Percentiles rank a stretch among this genome's conserved stretches.
Conservation (phyloP, 2,113 vertebrate species). For the Zootoca vivipara region DNA sequence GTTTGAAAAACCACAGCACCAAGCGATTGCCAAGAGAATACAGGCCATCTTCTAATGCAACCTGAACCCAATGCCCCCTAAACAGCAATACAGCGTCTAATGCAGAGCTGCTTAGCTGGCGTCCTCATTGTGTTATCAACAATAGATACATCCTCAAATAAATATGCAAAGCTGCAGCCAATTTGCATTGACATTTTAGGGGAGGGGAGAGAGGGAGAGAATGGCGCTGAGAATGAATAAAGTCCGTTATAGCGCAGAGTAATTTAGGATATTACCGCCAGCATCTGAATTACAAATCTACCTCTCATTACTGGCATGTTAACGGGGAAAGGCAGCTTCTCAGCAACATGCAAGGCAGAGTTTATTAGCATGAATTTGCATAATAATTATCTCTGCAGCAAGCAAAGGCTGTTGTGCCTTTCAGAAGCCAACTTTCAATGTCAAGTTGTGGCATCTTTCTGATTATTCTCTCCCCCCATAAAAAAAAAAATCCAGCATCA, state of each 20-base stretch:
- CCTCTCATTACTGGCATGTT: conserved; percentile 83
- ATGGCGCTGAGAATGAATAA: conserved; percentile 47
- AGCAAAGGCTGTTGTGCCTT: conserved; percentile 75
- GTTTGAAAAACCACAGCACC: accelerated
- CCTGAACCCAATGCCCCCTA: background rate
- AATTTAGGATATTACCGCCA: conserved; percentile 81
- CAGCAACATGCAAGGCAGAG: conserved; percentile 79
- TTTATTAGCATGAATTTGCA: conserved; percentile 86
- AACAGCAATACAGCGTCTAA: accelerated
- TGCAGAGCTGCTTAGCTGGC: conserved; percentile 43
- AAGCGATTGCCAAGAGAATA: background rate
- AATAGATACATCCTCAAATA: conserved; percentile 77
- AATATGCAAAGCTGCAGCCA: conserved; percentile 75
- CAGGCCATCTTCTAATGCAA: background rate
- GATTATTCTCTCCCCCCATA: conserved; percentile 23
- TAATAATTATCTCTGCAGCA: conserved; percentile 82
- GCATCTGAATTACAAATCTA: conserved; percentile 86
- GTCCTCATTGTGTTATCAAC: conserved; percentile 70
- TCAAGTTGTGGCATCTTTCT: conserved; percentile 68
- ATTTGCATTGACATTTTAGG: conserved; percentile 79
- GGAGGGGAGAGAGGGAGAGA: conserved; percentile 51
- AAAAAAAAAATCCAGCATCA: accelerated
- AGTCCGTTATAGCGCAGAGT: conserved; percentile 75
- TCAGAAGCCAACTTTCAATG: conserved; percentile 79
- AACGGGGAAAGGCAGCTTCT: conserved; percentile 79